phyloP scores from a whole-genome alignment of 2,797 vertebrate genomes.

The Merluccius polli region DNA sequence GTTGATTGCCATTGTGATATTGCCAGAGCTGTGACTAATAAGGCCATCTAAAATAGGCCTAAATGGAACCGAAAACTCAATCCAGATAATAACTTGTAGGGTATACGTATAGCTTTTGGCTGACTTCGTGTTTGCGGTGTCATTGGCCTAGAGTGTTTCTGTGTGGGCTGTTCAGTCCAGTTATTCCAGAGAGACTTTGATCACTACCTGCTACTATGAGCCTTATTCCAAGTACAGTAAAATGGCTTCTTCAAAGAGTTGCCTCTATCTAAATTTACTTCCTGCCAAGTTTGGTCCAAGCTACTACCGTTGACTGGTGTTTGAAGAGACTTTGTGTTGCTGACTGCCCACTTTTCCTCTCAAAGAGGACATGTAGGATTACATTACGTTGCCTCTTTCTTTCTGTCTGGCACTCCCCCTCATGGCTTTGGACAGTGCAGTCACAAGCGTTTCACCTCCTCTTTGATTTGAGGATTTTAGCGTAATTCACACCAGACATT shows the following conservation, averaged over 20 bases:
- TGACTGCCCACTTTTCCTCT: slow-evolving; percentile 27
- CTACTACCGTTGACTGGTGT: slow-evolving; percentile 18
- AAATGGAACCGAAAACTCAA: not conserved
- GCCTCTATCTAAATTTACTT: not conserved
- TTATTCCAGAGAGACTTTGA: slow-evolving; percentile 22
- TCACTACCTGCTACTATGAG: slow-evolving; percentile 2
- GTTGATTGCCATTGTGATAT: not conserved
- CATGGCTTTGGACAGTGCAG: slow-evolving; percentile 15
- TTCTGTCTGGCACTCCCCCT: slow-evolving; percentile 5
- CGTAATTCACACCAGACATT: slow-evolving; percentile 10
- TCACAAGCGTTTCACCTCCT: slow-evolving; percentile 16
- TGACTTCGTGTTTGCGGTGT: slow-evolving; percentile 30
- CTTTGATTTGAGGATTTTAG: slow-evolving; percentile 14
- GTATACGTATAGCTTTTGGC: slow-evolving; percentile 36
- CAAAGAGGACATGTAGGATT: slow-evolving; percentile 20
- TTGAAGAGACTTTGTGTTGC: slow-evolving; percentile 27
- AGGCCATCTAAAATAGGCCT: not conserved
- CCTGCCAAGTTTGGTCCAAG: slow-evolving; percentile 15
- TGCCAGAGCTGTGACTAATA: not conserved
- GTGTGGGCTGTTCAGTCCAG: slow-evolving; percentile 12
- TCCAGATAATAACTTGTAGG: slow-evolving; percentile 14
- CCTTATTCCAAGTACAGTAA: slow-evolving; percentile 23
- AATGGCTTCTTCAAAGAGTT: slow-evolving; percentile 15
- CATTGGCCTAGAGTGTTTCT: slow-evolving; percentile 27
- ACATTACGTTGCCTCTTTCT: slow-evolving; percentile 18